Evolutionary conservation across 2,888 invertebrate species (phyloP).

Genomic region (Acrobasis suavella): DNA sequence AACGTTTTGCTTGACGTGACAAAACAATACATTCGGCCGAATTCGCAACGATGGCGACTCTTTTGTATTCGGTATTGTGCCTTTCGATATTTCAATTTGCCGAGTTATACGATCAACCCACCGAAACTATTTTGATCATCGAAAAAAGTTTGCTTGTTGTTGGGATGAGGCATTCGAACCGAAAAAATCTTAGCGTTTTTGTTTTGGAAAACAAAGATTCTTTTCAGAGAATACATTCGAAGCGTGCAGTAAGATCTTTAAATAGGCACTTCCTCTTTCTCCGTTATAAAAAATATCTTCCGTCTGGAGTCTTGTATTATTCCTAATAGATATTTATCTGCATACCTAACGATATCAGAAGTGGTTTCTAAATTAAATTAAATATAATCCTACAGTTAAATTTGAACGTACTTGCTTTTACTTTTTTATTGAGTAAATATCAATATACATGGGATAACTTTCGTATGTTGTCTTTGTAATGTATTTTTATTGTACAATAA

Average conservation of each 20-base stretch:
- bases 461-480: no score
- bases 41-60: conserved; percentile 45
- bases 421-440: no score
- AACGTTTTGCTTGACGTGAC: conserved; percentile 63
- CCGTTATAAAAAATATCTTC: background rate
- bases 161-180: background rate
- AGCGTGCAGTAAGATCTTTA: background rate
- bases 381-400: no score
- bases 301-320: no score
- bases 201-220: conserved; percentile 1
- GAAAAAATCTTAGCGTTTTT: background rate
- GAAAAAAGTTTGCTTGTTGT: conserved; percentile 26
- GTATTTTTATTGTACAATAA: no score
- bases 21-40: conserved; percentile 63
- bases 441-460: no score
- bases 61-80: conserved; percentile 37
- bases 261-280: background rate
- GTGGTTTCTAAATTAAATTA: no score
- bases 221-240: background rate
- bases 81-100: conserved; percentile 40
- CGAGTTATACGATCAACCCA: conserved; percentile 37
- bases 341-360: no score
- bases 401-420: no score
- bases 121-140: conserved; percentile 21
- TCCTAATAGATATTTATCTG: no score